Base-by-base conservation (phyloP, 2,113 vertebrate genomes). In the Cheirogaleus medius region DNA sequence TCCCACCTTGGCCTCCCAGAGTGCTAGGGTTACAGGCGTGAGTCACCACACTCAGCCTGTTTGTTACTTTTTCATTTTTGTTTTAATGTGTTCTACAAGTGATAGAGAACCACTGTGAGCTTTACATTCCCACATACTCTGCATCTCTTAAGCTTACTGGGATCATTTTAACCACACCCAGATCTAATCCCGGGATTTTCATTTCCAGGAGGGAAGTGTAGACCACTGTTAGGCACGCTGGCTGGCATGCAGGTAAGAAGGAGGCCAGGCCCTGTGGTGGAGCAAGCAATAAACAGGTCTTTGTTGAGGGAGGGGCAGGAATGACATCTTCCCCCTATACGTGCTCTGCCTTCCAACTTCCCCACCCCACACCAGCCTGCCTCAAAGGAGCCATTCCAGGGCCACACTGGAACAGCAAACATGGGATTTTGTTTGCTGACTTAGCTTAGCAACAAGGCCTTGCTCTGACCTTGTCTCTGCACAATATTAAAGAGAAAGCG, bases 401-500 rank as follows among this genome's bases (percentile, higher is more conserved):
- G 76, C 85, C 83, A 21, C 42, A 0, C 8, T 56, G 68, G 91
- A 95, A 98, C 93, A 96, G 95, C 94, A 98, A 98, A 98, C 88
- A 97, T 5, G 56, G 60, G 80, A 76, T 83, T 95, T 56, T 98
- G 85, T 98, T 97, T 98, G 97, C 95, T 54, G 4, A 95, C 90
- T 94, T 97, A 94, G 96, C 92, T 92, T 39, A 49, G 37, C n/a
- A 74, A 83, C 92, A 96, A 91, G 90, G 68, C 49, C 71, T 92
- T 37, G 8, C 29, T 44, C 81, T 87, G 97, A 97, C 94, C 97
- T 96, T 97, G 87, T 23, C 77, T 77, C 73, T 6, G 5, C 47
- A 42, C 27, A 27, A 58, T 56, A 29, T 83, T 92, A 91, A 92
- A 91, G n/a, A 86, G 92, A 34, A 90, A 92, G 66, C 64, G 39